phyloP scores from a whole-genome alignment of 2,113 vertebrate species.

The Cavia porcellus region DNA sequence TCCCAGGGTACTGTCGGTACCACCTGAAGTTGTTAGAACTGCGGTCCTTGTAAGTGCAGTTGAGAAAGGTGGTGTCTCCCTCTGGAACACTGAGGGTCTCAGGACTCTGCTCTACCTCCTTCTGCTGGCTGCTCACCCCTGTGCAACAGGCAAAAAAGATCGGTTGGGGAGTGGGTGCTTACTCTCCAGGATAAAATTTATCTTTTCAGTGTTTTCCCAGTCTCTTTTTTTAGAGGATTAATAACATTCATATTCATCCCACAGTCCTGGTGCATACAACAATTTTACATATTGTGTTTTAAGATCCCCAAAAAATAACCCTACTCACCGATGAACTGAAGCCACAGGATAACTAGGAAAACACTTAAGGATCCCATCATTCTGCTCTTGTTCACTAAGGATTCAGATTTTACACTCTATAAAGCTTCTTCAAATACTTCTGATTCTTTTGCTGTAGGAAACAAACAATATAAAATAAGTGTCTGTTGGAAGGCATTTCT shows the following conservation, averaged over 20 bases:
- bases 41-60: not conserved
- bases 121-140: slow-evolving; percentile 60
- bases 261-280: not conserved
- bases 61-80: not conserved
- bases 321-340: slow-evolving; percentile 59
- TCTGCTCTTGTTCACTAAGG: not conserved
- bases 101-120: slow-evolving; percentile 28
- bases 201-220: not conserved
- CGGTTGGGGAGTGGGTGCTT: not conserved
- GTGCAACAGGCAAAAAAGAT: not conserved
- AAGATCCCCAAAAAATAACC: not conserved
- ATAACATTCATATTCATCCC: not conserved
- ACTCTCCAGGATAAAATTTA: not conserved
- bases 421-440: not conserved
- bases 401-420: not conserved
- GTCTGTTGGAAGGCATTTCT: not conserved
- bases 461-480: slow-evolving; percentile 14
- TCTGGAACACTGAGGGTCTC: not conserved
- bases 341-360: not conserved
- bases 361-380: not conserved
- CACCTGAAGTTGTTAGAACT: not conserved
- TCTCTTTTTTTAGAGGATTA: not conserved
- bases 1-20: not conserved
- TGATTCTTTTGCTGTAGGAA: not conserved
- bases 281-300: not conserved